Evolutionary conservation across 2,113 vertebrate genomes (phyloP).

Genomic region (Leptosomus discolor): DNA sequence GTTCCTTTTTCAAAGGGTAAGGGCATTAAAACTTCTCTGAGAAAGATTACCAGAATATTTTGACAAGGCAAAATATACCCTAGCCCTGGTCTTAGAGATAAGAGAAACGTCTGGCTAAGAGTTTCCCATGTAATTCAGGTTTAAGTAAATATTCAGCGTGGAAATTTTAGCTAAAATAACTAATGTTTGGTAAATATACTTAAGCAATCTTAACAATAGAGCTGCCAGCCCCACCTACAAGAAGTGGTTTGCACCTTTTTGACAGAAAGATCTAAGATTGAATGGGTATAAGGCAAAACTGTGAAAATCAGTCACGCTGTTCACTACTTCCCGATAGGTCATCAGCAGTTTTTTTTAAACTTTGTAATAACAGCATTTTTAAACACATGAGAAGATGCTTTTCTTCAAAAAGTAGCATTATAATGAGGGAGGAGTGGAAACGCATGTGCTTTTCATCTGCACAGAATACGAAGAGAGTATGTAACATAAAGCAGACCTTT

Average conservation of each 20-base stretch:
- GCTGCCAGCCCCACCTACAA: neutral
- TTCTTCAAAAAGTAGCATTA: neutral
- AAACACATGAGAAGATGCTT: neutral
- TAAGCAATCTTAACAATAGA: neutral
- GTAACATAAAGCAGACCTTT: conserved; percentile 13
- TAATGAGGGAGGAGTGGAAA: neutral
- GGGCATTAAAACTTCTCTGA: neutral
- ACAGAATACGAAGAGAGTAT: neutral
- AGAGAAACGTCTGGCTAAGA: neutral
- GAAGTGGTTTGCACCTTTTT: neutral
- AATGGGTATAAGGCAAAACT: neutral
- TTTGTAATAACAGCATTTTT: neutral
- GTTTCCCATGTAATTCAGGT: neutral
- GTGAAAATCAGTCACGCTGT: neutral
- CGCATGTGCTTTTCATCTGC: conserved; percentile 8
- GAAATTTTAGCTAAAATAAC: neutral
- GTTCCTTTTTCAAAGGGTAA: neutral
- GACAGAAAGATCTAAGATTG: neutral
- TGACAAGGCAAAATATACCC: neutral
- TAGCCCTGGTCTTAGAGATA: neutral
- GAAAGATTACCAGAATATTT: neutral
- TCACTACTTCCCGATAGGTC: neutral
- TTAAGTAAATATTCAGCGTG: neutral
- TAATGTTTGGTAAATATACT: neutral
- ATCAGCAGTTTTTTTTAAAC: conserved; percentile 27